Evolutionary conservation across 2,888 invertebrate species (phyloP).

Genomic region (Argyresthia goedartella): DNA sequence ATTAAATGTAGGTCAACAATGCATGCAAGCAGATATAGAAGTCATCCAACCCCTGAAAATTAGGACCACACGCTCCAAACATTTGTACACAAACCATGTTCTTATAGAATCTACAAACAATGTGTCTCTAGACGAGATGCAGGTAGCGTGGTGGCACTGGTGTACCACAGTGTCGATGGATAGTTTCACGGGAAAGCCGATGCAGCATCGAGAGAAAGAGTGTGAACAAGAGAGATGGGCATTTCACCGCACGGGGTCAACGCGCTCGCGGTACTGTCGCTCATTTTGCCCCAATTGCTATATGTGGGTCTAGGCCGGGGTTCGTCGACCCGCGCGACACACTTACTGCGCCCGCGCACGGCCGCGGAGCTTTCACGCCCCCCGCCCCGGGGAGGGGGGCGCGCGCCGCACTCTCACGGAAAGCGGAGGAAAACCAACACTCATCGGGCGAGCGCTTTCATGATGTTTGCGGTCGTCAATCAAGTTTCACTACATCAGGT

Average conservation of each 20-base stretch:
- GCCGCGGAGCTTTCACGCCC: slow-evolving; percentile 61
- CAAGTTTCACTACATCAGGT: not conserved
- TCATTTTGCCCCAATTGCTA: slow-evolving; percentile 68
- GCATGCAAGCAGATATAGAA: too few species aligned
- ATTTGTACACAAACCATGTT: too few species aligned
- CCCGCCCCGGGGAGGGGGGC: slow-evolving; percentile 40
- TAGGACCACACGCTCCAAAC: too few species aligned
- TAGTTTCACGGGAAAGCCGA: slow-evolving; percentile 42
- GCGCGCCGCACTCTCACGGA: slow-evolving; percentile 33
- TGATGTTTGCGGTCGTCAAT: slow-evolving; percentile 4
- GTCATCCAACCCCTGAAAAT: too few species aligned
- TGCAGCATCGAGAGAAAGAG: slow-evolving; percentile 60
- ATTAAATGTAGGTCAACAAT: too few species aligned
- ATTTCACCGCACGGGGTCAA: slow-evolving; percentile 68
- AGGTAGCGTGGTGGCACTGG: not conserved
- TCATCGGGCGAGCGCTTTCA: slow-evolving; percentile 22
- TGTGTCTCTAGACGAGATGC: not conserved
- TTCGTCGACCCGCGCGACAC: slow-evolving; percentile 68
- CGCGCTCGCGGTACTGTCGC: slow-evolving; percentile 65
- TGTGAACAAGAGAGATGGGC: slow-evolving; percentile 64
- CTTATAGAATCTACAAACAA: too few species aligned
- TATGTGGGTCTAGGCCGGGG: slow-evolving; percentile 72
- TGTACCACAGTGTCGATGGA: not conserved
- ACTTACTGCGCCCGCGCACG: slow-evolving; percentile 60
- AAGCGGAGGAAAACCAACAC: slow-evolving; percentile 45